Evolutionary conservation across 2,797 vertebrate species (phyloP).

Genomic region (Stomatorhinus walkeri): DNA sequence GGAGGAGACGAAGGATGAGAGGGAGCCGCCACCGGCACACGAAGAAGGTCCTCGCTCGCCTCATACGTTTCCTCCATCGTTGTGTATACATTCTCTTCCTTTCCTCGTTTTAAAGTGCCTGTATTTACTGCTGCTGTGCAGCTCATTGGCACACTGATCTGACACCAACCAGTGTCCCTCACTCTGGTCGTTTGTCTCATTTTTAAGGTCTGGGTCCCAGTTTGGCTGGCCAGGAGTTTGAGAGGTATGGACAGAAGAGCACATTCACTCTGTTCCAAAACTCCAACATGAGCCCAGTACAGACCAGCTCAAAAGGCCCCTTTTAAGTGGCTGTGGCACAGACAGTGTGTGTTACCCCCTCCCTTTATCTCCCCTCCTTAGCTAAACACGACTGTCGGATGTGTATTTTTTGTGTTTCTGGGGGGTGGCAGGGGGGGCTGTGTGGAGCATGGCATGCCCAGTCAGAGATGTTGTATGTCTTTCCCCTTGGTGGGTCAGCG

Average conservation of each 20-base stretch:
- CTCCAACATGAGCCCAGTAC: slow-evolving; percentile 41
- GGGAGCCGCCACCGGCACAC: slow-evolving; percentile 55
- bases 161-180: slow-evolving; percentile 37
- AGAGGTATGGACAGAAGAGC: slow-evolving; percentile 45
- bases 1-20: slow-evolving; percentile 68
- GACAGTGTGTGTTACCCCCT: slow-evolving; percentile 4
- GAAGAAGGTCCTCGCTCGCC: slow-evolving; percentile 57
- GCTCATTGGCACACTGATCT: slow-evolving; percentile 33
- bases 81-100: slow-evolving; percentile 26
- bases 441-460: slow-evolving; percentile 23
- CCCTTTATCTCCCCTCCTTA: background rate
- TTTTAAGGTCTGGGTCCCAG: slow-evolving; percentile 49
- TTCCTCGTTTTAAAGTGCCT: slow-evolving; percentile 25
- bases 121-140: slow-evolving; percentile 22
- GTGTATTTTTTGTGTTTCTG: background rate
- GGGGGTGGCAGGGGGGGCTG: background rate
- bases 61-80: background rate
- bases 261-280: slow-evolving; percentile 43
- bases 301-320: slow-evolving; percentile 38
- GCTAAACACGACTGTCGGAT: background rate
- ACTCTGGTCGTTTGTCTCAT: slow-evolving; percentile 46
- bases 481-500: background rate
- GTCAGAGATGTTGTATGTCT: slow-evolving; percentile 7
- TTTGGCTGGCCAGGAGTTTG: slow-evolving; percentile 43
- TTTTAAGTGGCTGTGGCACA: slow-evolving; percentile 34